Evolutionary conservation across 2,888 invertebrate genomes (phyloP), one percentile per base, ranked within the genome.

Genomic region (Habrosyne pyritoides): DNA sequence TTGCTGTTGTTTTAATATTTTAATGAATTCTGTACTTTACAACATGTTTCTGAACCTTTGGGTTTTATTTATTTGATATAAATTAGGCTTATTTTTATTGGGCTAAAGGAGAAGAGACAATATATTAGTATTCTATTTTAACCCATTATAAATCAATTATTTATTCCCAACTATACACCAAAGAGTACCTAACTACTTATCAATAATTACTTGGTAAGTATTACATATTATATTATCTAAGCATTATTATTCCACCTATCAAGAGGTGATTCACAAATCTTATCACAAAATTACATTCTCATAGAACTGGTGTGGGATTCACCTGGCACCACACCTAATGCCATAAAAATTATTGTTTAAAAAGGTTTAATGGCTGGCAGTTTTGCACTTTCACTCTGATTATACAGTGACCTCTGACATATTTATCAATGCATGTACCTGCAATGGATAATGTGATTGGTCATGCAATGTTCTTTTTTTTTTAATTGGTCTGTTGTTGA

Each of bases 381-480:
- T n/a, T 61, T 60, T 69, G 60, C 63, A 74, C 78, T 79, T 76
- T 78, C 76, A 68, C 74, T 71, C 57, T 70, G 75, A 75, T 77
- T 75, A 55, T 55, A 28, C 47, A 42, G 51, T 76, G 73, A 75
- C 78, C 77, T 77, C 64, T 74, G 67, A 60, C 42, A 42, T 2
- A 18, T 10, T 73, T 76, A 78, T 78, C 77, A 66, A 57, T 64
- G 60, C 68, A 77, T 72, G 73, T 77, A 74, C 64, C 28, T 28
- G 28, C 28, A 18, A n/a, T 12, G 10, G 10, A 46, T 46, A 18
- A 14, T 26, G 26, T 26, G 26, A 18, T n/a, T 49, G 26, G 48
- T 49, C 48, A 49, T 49, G 24, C 26, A 24, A 14, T 22, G 28
- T 49, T 47, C 8, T 57, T 67, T 64, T 66, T 55, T 57, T 61